A percentile compares a stretch with the other conserved stretches of the same genome.
phyloP scores from a whole-genome alignment of 2,888 invertebrate species.

The Coecobrya sp. region DNA sequence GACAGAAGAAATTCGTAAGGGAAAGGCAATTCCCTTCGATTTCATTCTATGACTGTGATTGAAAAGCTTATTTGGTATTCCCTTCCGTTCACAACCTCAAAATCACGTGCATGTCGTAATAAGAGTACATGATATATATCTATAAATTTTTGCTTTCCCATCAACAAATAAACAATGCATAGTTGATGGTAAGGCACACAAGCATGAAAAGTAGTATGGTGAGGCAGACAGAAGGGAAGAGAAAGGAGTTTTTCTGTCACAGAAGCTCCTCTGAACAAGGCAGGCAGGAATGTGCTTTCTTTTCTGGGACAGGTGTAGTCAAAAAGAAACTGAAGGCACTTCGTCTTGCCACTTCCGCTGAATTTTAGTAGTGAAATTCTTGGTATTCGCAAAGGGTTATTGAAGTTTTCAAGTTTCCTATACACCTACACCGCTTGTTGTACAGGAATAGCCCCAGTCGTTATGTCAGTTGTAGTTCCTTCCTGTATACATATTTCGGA shows the following conservation, averaged over 20 bases:
- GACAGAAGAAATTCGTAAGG: neutral
- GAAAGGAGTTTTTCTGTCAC: neutral
- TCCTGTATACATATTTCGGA: too few species aligned
- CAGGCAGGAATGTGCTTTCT: neutral
- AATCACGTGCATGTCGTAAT: conserved; percentile 7
- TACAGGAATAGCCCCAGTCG: neutral
- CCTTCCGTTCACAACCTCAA: neutral
- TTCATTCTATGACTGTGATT: conserved; percentile 30
- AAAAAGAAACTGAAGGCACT: neutral
- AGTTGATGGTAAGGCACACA: neutral
- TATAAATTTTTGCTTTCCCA: neutral
- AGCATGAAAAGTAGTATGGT: neutral
- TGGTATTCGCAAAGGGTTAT: neutral
- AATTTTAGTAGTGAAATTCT: neutral
- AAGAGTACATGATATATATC: neutral
- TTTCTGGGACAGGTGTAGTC: neutral
- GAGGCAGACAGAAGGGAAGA: neutral
- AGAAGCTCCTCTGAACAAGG: neutral
- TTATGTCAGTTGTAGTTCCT: too few species aligned
- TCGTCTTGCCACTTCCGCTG: too few species aligned
- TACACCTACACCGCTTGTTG: neutral
- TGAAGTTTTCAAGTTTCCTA: neutral
- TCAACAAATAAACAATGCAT: neutral
- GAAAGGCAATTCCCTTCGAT: conserved; percentile 34
- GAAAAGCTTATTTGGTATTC: conserved; percentile 40